Percentiles rank a stretch among this genome's conserved stretches.
Evolutionary conservation across 2,888 invertebrate genomes (phyloP).

Genomic region (Ennomos erosarius): DNA sequence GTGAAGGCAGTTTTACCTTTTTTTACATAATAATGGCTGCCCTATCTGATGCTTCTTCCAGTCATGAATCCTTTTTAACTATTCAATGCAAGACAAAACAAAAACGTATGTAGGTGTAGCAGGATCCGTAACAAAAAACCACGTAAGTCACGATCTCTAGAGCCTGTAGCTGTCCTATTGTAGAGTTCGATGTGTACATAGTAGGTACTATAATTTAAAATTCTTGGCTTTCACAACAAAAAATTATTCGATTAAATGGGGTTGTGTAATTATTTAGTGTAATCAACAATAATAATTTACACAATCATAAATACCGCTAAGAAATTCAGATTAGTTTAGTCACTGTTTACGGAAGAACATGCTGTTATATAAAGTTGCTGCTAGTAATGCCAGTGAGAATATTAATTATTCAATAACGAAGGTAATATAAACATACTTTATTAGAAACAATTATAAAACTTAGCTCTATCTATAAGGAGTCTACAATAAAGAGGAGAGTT

Average conservation of each 20-base stretch:
- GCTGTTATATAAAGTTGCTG: slow-evolving; percentile 13
- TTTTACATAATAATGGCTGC: not conserved
- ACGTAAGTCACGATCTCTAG: too few relatives aligned
- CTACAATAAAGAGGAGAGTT: too few relatives aligned
- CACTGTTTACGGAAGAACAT: slow-evolving; percentile 17
- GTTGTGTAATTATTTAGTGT: not conserved
- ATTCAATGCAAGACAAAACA: too few relatives aligned
- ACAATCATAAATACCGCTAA: too few relatives aligned
- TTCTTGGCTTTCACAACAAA: not conserved
- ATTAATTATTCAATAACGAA: slow-evolving; percentile 2
- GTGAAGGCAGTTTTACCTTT: slow-evolving; percentile 3
- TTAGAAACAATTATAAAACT: not conserved
- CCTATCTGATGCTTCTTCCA: not conserved
- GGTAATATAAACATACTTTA: not conserved
- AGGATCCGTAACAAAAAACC: too few relatives aligned
- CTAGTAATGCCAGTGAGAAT: slow-evolving; percentile 4
- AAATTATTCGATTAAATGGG: not conserved
- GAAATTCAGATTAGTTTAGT: not conserved
- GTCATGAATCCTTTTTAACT: too few relatives aligned
- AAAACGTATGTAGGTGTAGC: too few relatives aligned
- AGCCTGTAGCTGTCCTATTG: too few relatives aligned
- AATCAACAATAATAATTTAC: not conserved
- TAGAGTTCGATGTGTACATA: too few relatives aligned
- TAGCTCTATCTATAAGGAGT: not conserved
- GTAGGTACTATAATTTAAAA: too few relatives aligned